phyloP scores from a whole-genome alignment of 2,797 vertebrate genomes.

The Myotis myotis region DNA sequence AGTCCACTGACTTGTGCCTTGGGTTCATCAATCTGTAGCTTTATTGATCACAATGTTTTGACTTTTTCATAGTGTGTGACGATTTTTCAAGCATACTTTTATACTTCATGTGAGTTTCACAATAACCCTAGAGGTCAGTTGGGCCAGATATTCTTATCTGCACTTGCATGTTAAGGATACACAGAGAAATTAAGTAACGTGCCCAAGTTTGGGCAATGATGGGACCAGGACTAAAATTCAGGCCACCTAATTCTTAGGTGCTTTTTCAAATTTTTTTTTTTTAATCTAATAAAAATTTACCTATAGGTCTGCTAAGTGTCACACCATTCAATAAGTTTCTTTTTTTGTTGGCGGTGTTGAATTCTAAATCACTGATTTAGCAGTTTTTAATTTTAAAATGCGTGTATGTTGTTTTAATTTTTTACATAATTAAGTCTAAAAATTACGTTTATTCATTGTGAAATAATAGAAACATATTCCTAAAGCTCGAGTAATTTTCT shows the following conservation, averaged over 20 bases:
- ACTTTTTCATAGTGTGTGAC: neutral
- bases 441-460: neutral
- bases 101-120: neutral
- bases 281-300: neutral
- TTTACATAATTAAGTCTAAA: neutral
- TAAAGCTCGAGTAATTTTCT: neutral
- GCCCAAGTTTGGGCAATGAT: neutral
- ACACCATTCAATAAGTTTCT: neutral
- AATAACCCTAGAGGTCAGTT: neutral
- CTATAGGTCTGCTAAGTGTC: neutral
- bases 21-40: neutral
- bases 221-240: neutral
- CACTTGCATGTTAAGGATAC: neutral
- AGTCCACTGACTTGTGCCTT: neutral
- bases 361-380: neutral
- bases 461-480: neutral
- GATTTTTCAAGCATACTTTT: neutral
- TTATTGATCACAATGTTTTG: neutral
- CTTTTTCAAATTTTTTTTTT: neutral
- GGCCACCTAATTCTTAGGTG: neutral
- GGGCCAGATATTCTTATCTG: neutral
- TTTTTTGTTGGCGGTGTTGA: neutral
- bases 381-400: constrained; percentile 17
- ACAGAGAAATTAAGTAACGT: neutral
- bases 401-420: neutral